Evolutionary conservation across 2,113 vertebrate genomes (phyloP), one percentile per base, ranked within the genome.

Genomic region (Apodemus sylvaticus): DNA sequence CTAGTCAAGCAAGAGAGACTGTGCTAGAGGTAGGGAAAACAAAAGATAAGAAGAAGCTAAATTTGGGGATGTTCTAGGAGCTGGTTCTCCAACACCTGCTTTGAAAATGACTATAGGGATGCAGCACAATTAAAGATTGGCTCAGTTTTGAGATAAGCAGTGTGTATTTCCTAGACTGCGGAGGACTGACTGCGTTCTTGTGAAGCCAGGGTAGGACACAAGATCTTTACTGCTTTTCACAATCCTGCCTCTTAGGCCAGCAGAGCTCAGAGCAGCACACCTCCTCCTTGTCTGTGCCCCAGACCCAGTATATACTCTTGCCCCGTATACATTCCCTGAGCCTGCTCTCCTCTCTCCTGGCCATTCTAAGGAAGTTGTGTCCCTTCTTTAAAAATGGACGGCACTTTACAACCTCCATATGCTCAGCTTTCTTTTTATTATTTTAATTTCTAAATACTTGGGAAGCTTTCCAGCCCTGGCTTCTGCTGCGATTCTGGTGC

Each of bases 341-440:
- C n/a, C 22, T 13, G 70, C 92, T 90, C 39, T 77, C 48, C 90
- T 0, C 92, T 90, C 39, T 77, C 48, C 90, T 0, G 4, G 20
- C 90, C 19, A 0, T 70, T 82, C 58, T 58, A 17, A 58, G 58
- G 58, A 58, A 58, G 58, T 58, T 58, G 58, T 34, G 68, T 96
- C 85, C 95, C 95, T 97, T 94, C 96, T 55, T 94, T 76, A 96
- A 96, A 97, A 96, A 97, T 86, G 98, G 97, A 97, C 90, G 26
- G 86, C 92, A 55, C 96, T 97, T 97, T 97, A 96, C 96, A 96
- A 97, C 86, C 96, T 96, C 98, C 98, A 98, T 98, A 98, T 98
- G 98, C 97, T 98, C 96, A 95, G 97, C 95, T 97, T 97, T 74
- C 98, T 98, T 97, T 83, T 97, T 97, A 96, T 98, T 98, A 97